phyloP scores from a whole-genome alignment of 2,113 vertebrate genomes.

The Gadus chalcogrammus region DNA sequence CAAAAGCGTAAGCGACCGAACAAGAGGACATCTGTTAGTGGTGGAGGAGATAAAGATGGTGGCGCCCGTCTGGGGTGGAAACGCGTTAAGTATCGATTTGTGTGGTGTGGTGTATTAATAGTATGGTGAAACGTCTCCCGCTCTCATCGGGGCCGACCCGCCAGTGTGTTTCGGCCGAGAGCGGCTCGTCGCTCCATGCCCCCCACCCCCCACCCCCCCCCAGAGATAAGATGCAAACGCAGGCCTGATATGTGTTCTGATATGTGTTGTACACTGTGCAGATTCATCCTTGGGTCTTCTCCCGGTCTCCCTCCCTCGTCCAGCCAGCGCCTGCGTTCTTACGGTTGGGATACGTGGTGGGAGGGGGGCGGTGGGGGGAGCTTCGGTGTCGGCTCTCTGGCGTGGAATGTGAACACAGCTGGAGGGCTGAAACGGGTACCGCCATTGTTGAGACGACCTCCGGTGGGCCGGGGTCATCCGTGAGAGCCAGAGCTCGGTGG shows the following conservation, averaged over 20 bases:
- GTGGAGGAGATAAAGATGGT: slow-evolving; percentile 2
- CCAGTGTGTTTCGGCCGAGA: too few species aligned
- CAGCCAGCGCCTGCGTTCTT: too few species aligned
- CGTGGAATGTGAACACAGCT: slow-evolving; percentile 55
- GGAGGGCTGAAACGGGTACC: slow-evolving; percentile 20
- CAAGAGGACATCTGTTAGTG: slow-evolving; percentile 36
- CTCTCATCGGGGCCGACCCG: background rate
- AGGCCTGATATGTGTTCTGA: slow-evolving; percentile 6
- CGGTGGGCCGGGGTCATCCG: background rate
- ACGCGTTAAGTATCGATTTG: background rate
- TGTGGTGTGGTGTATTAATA: slow-evolving; percentile 18
- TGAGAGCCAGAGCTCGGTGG: background rate
- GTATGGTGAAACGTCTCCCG: slow-evolving; percentile 22
- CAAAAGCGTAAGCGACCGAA: slow-evolving; percentile 56
- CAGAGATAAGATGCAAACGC: background rate
- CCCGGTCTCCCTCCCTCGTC: background rate
- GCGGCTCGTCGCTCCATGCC: background rate
- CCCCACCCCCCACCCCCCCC: background rate
- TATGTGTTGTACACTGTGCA: background rate
- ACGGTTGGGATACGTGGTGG: background rate
- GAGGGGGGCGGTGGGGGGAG: slow-evolving; percentile 21
- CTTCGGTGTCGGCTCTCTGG: slow-evolving; percentile 29
- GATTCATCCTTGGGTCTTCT: too few species aligned
- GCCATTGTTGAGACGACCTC: slow-evolving; percentile 38
- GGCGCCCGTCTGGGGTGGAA: background rate